Conservation (phyloP, 1,140 invertebrate species). For the Batillaria attramentaria region DNA sequence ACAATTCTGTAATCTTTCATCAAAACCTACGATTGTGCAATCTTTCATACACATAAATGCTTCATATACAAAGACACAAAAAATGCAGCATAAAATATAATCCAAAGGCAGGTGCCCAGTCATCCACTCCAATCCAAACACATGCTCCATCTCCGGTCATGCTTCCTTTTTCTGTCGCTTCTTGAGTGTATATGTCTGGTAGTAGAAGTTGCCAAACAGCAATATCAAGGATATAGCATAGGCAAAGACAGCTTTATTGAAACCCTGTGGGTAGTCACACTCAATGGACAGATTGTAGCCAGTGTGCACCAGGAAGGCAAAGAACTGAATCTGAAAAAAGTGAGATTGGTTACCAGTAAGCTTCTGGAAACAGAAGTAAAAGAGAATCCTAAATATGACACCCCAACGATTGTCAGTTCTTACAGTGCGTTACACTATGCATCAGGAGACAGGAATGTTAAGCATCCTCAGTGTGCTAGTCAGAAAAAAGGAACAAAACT, state of each 20-base stretch:
- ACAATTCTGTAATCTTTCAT: not conserved
- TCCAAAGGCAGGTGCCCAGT: not conserved
- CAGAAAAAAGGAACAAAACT: too few species aligned
- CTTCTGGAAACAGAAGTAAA: not conserved
- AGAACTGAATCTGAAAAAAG: constrained; percentile 49
- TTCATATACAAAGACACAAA: not conserved
- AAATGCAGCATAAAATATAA: not conserved
- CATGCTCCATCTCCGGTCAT: not conserved
- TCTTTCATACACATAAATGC: not conserved
- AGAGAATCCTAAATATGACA: too few species aligned
- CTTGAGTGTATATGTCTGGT: constrained; percentile 79
- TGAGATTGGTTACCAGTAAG: too few species aligned
- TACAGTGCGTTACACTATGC: too few species aligned
- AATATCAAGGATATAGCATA: constrained; percentile 74
- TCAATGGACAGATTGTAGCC: constrained; percentile 20
- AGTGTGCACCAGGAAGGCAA: constrained; percentile 72
- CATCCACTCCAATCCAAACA: not conserved
- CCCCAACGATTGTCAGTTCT: too few species aligned
- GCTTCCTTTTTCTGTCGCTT: not conserved
- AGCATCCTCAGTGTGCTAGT: too few species aligned
- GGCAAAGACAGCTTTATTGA: constrained; percentile 56
- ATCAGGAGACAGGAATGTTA: too few species aligned
- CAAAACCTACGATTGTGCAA: not conserved
- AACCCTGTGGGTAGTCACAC: constrained; percentile 66
- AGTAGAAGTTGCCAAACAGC: constrained; percentile 92